Evolutionary conservation across 2,797 vertebrate species (phyloP).

Genomic region (Gila robusta): DNA sequence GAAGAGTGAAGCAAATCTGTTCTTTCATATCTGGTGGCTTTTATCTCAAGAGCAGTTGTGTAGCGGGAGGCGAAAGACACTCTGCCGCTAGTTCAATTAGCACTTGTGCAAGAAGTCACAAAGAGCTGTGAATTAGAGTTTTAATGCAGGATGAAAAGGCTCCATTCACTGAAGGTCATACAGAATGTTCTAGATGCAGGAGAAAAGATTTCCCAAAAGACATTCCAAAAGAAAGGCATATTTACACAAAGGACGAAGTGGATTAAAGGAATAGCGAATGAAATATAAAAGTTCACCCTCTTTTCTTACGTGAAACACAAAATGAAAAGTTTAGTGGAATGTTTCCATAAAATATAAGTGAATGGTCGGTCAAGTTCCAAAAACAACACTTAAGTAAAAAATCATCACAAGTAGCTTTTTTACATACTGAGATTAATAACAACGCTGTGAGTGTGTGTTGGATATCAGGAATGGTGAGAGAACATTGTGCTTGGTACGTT

Average conservation of each 20-base stretch:
- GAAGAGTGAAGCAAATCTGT: conserved; percentile 28
- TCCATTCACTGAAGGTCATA: conserved; percentile 26
- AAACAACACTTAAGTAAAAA: not conserved
- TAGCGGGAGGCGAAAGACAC: conserved; percentile 30
- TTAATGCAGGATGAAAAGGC: conserved; percentile 21
- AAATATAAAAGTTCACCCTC: not conserved
- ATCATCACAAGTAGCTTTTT: not conserved
- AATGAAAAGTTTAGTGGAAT: not conserved
- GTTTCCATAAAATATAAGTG: not conserved
- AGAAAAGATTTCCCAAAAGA: conserved; percentile 18
- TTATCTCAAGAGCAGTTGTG: conserved; percentile 38
- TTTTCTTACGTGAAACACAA: not conserved
- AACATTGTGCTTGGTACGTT: too few species aligned
- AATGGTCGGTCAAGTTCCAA: not conserved
- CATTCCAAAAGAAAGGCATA: not conserved
- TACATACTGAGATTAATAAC: not conserved
- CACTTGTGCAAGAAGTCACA: conserved; percentile 41
- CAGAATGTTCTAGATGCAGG: not conserved
- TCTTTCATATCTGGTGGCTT: conserved; percentile 26
- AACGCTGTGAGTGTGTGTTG: not conserved
- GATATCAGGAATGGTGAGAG: not conserved
- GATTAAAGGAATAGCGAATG: not conserved
- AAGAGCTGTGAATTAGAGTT: conserved; percentile 41
- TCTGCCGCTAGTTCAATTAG: conserved; percentile 47
- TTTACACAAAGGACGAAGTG: conserved; percentile 6